These are phyloP conservation scores for Beaufortia kweichowensis DNA, from an alignment of 2,113 vertebrate species.

Conservation along the genomic window DNA sequence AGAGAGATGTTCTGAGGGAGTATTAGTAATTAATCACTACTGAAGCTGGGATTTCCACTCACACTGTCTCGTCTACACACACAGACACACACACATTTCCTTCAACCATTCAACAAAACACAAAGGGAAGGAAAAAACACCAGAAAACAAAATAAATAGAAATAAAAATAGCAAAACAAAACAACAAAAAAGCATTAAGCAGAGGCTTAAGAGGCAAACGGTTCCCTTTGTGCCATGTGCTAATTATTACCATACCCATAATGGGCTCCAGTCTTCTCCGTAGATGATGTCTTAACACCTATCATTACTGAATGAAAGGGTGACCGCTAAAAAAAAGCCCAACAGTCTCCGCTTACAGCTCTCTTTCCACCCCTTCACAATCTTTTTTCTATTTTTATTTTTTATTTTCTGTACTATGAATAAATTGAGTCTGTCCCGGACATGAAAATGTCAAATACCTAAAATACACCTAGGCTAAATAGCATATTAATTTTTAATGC, in stretches of 20 bases:
- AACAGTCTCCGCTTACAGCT: constrained; percentile 63
- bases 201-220: constrained; percentile 56
- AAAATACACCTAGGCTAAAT: constrained; percentile 87
- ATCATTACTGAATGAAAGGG: constrained; percentile 58
- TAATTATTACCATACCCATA: constrained; percentile 58
- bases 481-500: constrained; percentile 87
- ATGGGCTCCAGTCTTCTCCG: constrained; percentile 52
- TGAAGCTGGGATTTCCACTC: constrained; percentile 63
- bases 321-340: constrained; percentile 64
- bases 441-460: constrained; percentile 87
- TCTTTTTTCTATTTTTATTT: constrained; percentile 58
- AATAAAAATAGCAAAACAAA: constrained; percentile 39
- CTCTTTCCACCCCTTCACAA: constrained; percentile 51
- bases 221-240: constrained; percentile 57
- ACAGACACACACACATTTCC: constrained; percentile 31
- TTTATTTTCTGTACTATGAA: constrained; percentile 75
- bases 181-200: constrained; percentile 38
- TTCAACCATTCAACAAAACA: constrained; percentile 21
- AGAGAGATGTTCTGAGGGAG: constrained; percentile 61
- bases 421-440: constrained; percentile 83
- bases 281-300: constrained; percentile 52
- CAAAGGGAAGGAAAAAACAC: constrained; percentile 27
- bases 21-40: constrained; percentile 67
- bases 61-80: constrained; percentile 48
- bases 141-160: constrained; percentile 34